Evolutionary conservation across 2,113 vertebrate genomes (phyloP).

Genomic region (Malurus melanocephalus): DNA sequence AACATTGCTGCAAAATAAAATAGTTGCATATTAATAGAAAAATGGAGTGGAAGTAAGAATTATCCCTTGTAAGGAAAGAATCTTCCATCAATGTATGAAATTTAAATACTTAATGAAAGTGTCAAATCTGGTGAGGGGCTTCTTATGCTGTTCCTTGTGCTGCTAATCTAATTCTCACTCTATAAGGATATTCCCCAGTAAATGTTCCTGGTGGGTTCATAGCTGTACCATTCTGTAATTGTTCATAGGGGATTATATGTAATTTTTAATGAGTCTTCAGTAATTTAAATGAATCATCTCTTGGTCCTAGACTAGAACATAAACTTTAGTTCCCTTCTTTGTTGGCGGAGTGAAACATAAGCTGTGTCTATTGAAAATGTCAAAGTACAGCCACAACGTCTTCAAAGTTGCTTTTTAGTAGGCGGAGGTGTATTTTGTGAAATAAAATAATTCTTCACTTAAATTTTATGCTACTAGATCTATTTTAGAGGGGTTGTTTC

Average conservation of each 20-base stretch:
- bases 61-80: not conserved
- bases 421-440: not conserved
- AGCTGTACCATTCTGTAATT: not conserved
- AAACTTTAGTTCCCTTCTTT: not conserved
- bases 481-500: not conserved
- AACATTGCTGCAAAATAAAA: not conserved
- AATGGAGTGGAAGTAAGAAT: not conserved
- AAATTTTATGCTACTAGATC: not conserved
- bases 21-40: not conserved
- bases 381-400: not conserved
- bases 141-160: not conserved
- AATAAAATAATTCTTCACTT: not conserved
- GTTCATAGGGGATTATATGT: not conserved
- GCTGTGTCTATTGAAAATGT: not conserved
- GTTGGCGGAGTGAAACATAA: not conserved
- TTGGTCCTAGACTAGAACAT: not conserved
- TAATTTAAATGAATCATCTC: not conserved
- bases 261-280: not conserved
- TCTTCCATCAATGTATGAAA: accelerated
- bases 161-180: not conserved
- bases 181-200: not conserved
- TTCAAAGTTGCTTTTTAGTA: not conserved
- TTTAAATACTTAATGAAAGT: not conserved
- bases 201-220: not conserved
- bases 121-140: not conserved